Evolutionary conservation across 2,797 vertebrate genomes (phyloP), one percentile per base, ranked within the genome.

Genomic region (Menidia menidia): DNA sequence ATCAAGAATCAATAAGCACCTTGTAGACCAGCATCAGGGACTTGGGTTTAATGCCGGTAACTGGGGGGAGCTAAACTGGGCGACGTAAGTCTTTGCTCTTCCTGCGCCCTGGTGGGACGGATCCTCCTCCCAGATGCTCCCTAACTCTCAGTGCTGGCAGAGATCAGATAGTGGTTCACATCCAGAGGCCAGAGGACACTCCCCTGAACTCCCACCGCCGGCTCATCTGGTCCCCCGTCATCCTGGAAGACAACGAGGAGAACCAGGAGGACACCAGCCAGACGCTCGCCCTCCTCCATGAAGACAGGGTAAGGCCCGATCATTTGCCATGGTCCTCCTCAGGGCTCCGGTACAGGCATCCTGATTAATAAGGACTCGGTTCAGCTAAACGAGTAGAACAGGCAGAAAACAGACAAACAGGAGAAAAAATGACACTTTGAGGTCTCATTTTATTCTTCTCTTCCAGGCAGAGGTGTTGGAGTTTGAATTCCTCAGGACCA

Each of bases 151-250:
- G 3, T 59, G 73, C 61, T 13, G 82, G 53, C 88, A 99, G 98
- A 88, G 97, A 99, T 85, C 96, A 99, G 88, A 95, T 98, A 50
- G 76, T 99, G 60, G 93, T 98, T 77, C 95, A 99, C 70, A 94
- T 99, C 74, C 95, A 90, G 55, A 90, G 96, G 32, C 95, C 97
- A 41, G 96, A 97, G 7, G 94, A 93, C 12, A 96, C 95, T 0
- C 94, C 94, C 0, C 84, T 98, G 74, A 98, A 96, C 86, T 96
- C 95, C 42, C 95, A 96, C 76, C 94, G 96, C 12, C 95, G 98
- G 45, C 96, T 99, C 78, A 98, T 99, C 83, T 99, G 98, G 98
- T 99, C 97, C 64, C 98, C 98, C 2, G 98, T 96, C 86, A 98
- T 99, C 83, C 95, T 95, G 0, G 98, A 99, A 6, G 97, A 99